Evolutionary conservation across 92 coral and sea anemone genomes (phyloP), one percentile per base, ranked within the genome.

Genomic region (Porites rus): DNA sequence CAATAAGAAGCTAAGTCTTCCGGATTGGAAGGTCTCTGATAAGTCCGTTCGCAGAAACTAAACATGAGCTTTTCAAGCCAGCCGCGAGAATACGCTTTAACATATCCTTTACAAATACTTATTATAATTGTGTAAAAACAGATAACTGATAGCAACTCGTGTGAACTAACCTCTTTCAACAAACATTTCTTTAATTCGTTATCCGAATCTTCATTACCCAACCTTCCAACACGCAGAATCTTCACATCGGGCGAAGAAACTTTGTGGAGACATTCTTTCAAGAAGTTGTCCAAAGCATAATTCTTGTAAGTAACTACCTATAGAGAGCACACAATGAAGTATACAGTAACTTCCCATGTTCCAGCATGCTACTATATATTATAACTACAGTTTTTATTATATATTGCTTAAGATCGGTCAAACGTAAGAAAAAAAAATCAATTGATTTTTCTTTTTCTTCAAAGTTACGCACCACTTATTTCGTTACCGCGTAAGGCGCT

Each of bases 251-350:
- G 74, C 1, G 82, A 74, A 13, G 90, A 84, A 66, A 87, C 78
- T 21, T 82, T 73, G 3, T 66, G 51, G 63, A 90, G 71, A 60
- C 91, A 86, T 1, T 61, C 63, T 28, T 91, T 75, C 75, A 94
- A 74, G 38, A 94, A 94, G 76, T 94, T 89, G 85, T 94, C 91
- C 75, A 94, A 86, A 13, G 97, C 94, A 78, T n/a, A 69, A 74
- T 94, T 94, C 91, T 94, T 94, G 92, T 94, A 91, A 5, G 97
- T 91, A 67, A 83, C 90, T 59, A 94, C 88, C 97, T 94, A 12
- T 53, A 53, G 10, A 53, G 9, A 53, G 46, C 12, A 24, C 7
- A 51, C 25, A 19, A 24, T 52, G 8, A 16, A 11, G 18, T 25
- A 28, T 19, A 51, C 17, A 20, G 53, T 9, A 65, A 28, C 31